phyloP scores from a whole-genome alignment of 2,888 invertebrate genomes.

The Hoplodrina ambigua region DNA sequence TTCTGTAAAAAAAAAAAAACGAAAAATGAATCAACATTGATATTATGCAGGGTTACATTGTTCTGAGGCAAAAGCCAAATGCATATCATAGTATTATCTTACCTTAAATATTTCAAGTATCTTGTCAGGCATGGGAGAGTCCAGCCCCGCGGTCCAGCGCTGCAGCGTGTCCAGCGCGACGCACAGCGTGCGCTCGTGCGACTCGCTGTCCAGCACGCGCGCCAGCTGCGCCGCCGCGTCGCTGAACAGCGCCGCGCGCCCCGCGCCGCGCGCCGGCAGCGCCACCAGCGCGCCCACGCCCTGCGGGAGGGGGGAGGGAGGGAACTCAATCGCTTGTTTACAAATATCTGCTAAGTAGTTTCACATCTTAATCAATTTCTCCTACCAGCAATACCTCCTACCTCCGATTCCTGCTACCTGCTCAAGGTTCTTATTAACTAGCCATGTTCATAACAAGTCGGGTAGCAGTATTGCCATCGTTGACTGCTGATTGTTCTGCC shows the following conservation, averaged over 20 bases:
- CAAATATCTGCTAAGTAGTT: too few relatives aligned
- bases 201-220: slow-evolving; percentile 96
- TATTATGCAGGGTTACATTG: background rate
- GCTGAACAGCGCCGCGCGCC: slow-evolving; percentile 89
- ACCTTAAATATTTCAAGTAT: slow-evolving; percentile 73
- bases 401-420: too few relatives aligned
- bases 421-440: too few relatives aligned
- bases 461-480: too few relatives aligned
- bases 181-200: slow-evolving; percentile 97
- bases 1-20: slow-evolving; percentile 90
- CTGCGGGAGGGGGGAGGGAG: slow-evolving; percentile 59
- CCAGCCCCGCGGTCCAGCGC: slow-evolving; percentile 92
- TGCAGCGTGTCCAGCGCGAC: slow-evolving; percentile 95
- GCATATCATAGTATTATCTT: background rate
- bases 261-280: slow-evolving; percentile 91
- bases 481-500: too few relatives aligned
- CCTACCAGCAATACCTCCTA: too few relatives aligned
- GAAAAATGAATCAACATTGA: background rate
- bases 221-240: slow-evolving; percentile 92
- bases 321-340: too few relatives aligned
- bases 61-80: too few relatives aligned
- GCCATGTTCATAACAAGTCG: too few relatives aligned
- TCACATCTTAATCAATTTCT: too few relatives aligned
- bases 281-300: slow-evolving; percentile 79
- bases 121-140: slow-evolving; percentile 66